Conservation (phyloP, 2,797 vertebrate genomes). For the Nannoperca obscura region DNA sequence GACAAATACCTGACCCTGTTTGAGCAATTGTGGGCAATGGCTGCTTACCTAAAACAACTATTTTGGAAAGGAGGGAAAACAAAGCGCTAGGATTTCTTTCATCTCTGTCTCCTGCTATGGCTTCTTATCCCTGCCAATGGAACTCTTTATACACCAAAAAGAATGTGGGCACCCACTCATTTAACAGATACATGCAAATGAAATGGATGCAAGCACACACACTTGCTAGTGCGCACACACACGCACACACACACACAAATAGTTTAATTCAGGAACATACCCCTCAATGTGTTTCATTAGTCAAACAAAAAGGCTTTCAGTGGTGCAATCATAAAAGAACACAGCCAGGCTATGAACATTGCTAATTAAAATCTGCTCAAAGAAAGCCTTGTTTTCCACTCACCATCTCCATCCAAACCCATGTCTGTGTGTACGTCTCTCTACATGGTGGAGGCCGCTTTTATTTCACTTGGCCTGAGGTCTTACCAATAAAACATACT, state of each 20-base stretch:
- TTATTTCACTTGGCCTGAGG: slow-evolving; percentile 76
- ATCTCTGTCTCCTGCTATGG: slow-evolving; percentile 65
- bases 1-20: slow-evolving; percentile 77
- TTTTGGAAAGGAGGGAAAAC: slow-evolving; percentile 72
- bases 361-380: slow-evolving; percentile 84
- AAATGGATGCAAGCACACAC: slow-evolving; percentile 30
- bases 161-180: slow-evolving; percentile 43
- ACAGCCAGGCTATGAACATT: slow-evolving; percentile 81
- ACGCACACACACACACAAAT: slow-evolving; percentile 42
- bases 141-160: slow-evolving; percentile 46
- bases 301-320: slow-evolving; percentile 83
- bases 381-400: slow-evolving; percentile 83
- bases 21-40: slow-evolving; percentile 78
- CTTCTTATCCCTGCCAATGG: slow-evolving; percentile 58
- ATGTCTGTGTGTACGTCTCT: slow-evolving; percentile 73
- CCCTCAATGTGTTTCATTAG: slow-evolving; percentile 81
- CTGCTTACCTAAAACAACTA: slow-evolving; percentile 78
- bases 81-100: slow-evolving; percentile 69
- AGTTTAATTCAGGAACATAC: slow-evolving; percentile 68
- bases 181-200: slow-evolving; percentile 62
- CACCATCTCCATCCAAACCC: slow-evolving; percentile 78
- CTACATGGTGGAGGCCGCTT: slow-evolving; percentile 67
- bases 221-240: not conserved
- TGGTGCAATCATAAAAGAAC: slow-evolving; percentile 81
- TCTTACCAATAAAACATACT: slow-evolving; percentile 67